phyloP scores from a whole-genome alignment of 2,888 invertebrate species.

The Acanthosepion esculentum region DNA sequence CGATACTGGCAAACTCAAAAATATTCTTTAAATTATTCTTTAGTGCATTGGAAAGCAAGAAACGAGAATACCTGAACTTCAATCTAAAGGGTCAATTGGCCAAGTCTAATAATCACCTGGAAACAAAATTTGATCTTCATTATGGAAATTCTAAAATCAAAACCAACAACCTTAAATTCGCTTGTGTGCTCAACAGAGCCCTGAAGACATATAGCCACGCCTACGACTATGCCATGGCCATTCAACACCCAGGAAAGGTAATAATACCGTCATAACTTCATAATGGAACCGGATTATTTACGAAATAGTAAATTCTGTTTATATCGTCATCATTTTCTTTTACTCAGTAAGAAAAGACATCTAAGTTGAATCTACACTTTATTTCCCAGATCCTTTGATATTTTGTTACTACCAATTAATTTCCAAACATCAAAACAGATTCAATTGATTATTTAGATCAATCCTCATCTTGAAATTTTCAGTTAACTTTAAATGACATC shows the following conservation, averaged over 20 bases:
- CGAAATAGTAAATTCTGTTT: too few relatives aligned
- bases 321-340: too few relatives aligned
- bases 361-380: too few relatives aligned
- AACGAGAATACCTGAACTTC: background rate
- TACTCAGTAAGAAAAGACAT: too few relatives aligned
- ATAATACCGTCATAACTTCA: background rate
- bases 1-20: background rate
- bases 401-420: too few relatives aligned
- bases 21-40: background rate
- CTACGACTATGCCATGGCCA: constrained; percentile 45
- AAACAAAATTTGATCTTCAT: background rate
- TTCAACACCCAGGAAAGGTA: constrained; percentile 49
- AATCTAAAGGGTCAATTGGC: background rate
- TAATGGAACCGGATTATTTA: too few relatives aligned
- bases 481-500: too few relatives aligned
- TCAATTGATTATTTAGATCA: too few relatives aligned
- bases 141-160: background rate
- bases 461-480: too few relatives aligned
- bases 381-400: too few relatives aligned
- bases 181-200: constrained; percentile 50
- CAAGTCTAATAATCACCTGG: background rate
- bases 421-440: too few relatives aligned
- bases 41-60: background rate
- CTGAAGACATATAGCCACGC: background rate
- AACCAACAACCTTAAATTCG: constrained; percentile 49